phyloP scores from a whole-genome alignment of 2,888 invertebrate genomes.

The Xanthorhoe spadicearia region DNA sequence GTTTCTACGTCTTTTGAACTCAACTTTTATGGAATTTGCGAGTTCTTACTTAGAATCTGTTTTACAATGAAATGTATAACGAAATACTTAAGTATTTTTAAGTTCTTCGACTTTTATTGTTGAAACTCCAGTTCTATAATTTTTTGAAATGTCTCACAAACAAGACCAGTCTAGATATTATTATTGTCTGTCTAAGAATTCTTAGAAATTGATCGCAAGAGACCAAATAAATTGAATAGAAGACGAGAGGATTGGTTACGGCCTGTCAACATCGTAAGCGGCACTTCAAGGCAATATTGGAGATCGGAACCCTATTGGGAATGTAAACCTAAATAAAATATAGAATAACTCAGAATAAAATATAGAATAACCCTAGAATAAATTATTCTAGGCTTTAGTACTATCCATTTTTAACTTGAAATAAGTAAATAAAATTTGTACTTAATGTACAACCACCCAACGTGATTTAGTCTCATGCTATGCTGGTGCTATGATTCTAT shows the following conservation, averaged over 20 bases:
- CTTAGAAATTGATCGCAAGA: background rate
- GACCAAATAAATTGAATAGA: slow-evolving; percentile 7
- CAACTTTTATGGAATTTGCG: background rate
- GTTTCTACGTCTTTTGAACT: background rate
- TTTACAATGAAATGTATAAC: background rate
- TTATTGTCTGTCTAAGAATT: background rate
- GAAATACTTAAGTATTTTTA: too few relatives aligned
- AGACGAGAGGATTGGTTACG: slow-evolving; percentile 1
- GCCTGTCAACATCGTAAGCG: slow-evolving; percentile 12
- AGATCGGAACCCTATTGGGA: background rate
- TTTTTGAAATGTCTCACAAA: too few relatives aligned
- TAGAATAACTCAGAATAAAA: too few relatives aligned
- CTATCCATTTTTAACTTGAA: too few relatives aligned
- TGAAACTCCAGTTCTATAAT: too few relatives aligned
- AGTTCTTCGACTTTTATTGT: too few relatives aligned
- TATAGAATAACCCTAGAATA: too few relatives aligned
- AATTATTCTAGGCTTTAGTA: too few relatives aligned
- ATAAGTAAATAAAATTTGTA: too few relatives aligned
- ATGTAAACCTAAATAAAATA: background rate
- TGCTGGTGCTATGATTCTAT: too few relatives aligned
- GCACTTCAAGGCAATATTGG: slow-evolving; percentile 7
- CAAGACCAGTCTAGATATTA: background rate
- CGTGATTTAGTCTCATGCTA: too few relatives aligned
- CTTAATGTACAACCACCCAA: too few relatives aligned
- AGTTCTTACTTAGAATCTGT: background rate